phyloP scores from a whole-genome alignment of 2,888 invertebrate genomes.

The Pocota personata region DNA sequence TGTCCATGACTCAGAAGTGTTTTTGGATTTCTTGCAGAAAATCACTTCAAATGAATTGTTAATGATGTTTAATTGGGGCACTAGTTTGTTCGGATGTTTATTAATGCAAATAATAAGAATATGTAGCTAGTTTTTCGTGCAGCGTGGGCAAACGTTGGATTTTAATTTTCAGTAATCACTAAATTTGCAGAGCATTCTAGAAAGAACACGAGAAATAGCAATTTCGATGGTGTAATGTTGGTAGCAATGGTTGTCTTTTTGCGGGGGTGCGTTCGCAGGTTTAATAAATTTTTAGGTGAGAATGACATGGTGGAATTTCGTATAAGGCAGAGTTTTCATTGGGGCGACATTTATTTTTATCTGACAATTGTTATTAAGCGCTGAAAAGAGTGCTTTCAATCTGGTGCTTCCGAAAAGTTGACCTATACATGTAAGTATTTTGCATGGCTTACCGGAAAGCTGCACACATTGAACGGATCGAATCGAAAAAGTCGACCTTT shows the following conservation, averaged over 20 bases:
- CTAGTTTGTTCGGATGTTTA: background rate
- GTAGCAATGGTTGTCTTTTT: constrained; percentile 35
- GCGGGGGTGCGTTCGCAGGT: background rate
- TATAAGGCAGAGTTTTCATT: background rate
- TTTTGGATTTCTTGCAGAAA: constrained; percentile 12
- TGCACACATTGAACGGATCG: too few species aligned
- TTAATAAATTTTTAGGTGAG: background rate
- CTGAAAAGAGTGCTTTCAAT: too few species aligned
- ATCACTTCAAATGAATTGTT: constrained; percentile 33
- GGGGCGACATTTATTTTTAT: too few species aligned
- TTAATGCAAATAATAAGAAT: background rate
- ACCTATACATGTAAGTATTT: too few species aligned
- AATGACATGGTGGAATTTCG: background rate
- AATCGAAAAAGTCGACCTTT: too few species aligned
- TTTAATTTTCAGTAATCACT: constrained; percentile 38
- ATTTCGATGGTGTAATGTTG: constrained; percentile 29
- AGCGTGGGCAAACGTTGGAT: constrained; percentile 23
- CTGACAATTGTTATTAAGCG: too few species aligned
- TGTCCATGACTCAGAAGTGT: constrained; percentile 61
- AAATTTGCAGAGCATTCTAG: constrained; percentile 72
- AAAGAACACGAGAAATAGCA: constrained; percentile 72
- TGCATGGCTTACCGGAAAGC: too few species aligned
- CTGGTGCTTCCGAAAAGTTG: too few species aligned
- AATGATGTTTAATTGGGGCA: background rate
- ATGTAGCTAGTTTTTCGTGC: background rate